phyloP scores from a whole-genome alignment of 2,113 vertebrate species.

The Epinephelus moara region DNA sequence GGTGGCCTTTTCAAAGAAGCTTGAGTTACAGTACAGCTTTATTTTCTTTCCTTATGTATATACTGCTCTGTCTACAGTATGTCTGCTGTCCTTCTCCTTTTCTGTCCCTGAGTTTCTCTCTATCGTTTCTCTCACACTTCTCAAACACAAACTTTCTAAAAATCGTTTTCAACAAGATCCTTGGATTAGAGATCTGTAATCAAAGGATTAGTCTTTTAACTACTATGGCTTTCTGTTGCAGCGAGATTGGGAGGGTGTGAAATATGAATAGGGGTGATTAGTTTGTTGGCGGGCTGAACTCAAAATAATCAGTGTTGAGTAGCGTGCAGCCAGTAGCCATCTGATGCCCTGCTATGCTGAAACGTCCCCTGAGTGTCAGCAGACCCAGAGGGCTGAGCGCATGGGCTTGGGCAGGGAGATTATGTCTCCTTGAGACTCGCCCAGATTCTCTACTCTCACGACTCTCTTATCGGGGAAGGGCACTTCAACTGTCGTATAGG shows the following conservation, averaged over 20 bases:
- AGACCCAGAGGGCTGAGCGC: slow-evolving; percentile 37
- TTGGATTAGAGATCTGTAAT: slow-evolving; percentile 56
- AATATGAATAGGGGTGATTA: slow-evolving; percentile 64
- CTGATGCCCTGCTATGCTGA: slow-evolving; percentile 61
- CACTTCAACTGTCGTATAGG: slow-evolving; percentile 33
- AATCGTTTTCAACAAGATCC: slow-evolving; percentile 52
- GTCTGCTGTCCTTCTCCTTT: slow-evolving; percentile 5
- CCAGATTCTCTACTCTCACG: slow-evolving; percentile 67
- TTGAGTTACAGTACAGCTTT: slow-evolving; percentile 21
- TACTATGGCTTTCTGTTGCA: slow-evolving; percentile 28
- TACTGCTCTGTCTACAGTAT: not conserved
- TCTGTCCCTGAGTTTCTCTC: not conserved
- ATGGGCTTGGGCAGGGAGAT: slow-evolving; percentile 36
- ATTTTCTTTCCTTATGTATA: not conserved
- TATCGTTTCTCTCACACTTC: not conserved
- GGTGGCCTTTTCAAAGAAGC: slow-evolving; percentile 30
- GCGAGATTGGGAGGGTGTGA: slow-evolving; percentile 52
- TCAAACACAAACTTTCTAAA: slow-evolving; percentile 31
- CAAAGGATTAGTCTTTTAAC: slow-evolving; percentile 64
- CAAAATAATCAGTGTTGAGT: slow-evolving; percentile 50
- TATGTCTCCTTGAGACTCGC: slow-evolving; percentile 63
- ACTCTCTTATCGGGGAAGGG: slow-evolving; percentile 65
- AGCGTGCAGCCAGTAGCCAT: slow-evolving; percentile 40
- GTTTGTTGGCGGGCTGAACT: slow-evolving; percentile 42
- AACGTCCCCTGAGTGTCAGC: slow-evolving; percentile 55